phyloP scores from a whole-genome alignment of 2,888 invertebrate genomes.

The Drosophila imparisetae region DNA sequence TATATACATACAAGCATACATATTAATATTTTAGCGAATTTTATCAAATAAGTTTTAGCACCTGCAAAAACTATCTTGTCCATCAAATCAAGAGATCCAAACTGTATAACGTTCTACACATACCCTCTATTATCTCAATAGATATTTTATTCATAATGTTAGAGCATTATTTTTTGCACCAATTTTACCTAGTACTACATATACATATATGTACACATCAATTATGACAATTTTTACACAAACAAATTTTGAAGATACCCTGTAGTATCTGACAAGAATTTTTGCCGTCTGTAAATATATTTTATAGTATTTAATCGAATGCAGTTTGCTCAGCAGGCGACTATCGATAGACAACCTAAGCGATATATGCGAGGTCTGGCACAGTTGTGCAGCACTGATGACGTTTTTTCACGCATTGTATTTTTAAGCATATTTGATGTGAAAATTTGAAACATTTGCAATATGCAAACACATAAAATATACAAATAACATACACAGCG shows the following conservation, averaged over 20 bases:
- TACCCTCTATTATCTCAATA: slow-evolving; percentile 4
- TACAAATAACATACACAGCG: slow-evolving; percentile 57
- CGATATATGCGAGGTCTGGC: slow-evolving; percentile 42
- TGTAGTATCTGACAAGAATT: background rate
- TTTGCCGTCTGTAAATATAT: background rate
- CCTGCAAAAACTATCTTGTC: background rate
- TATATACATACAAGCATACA: background rate
- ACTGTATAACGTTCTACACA: background rate
- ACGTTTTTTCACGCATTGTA: slow-evolving; percentile 68
- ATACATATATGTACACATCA: background rate
- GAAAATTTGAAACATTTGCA: slow-evolving; percentile 67
- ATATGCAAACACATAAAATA: slow-evolving; percentile 64
- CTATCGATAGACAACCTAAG: slow-evolving; percentile 14
- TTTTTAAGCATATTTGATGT: slow-evolving; percentile 64
- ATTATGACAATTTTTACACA: background rate
- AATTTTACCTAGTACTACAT: background rate
- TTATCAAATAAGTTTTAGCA: slow-evolving; percentile 1
- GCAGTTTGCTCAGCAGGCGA: too few relatives aligned
- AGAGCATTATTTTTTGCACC: background rate
- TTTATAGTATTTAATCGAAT: slow-evolving; percentile 33
- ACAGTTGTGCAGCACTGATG: slow-evolving; percentile 52
- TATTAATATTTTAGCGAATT: slow-evolving; percentile 24
- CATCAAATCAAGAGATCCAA: background rate
- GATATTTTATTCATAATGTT: background rate
- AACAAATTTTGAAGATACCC: background rate